A percentile compares a stretch with the other conserved stretches of the same genome.
Conservation (phyloP, 2,113 vertebrate species). For the Gnathonemus echidnorhynchus region DNA sequence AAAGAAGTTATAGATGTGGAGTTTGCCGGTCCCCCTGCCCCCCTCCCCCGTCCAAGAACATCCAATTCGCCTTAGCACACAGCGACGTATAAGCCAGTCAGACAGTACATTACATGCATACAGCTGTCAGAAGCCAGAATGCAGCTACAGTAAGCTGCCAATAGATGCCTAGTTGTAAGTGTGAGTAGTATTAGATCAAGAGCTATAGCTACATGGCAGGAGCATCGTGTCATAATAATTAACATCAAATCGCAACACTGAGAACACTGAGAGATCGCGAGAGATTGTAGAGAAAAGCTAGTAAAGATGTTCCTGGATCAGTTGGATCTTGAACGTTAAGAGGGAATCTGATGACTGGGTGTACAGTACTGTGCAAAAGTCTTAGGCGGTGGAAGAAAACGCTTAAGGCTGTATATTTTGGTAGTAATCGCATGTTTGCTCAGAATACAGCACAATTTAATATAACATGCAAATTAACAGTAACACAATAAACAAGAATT, state of each 20-base stretch:
- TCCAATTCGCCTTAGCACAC: background rate
- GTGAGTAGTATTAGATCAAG: background rate
- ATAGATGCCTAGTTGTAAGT: background rate
- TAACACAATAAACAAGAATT: too few species aligned
- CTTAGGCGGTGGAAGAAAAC: too few species aligned
- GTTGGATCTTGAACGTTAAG: background rate
- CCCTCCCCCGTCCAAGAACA: background rate
- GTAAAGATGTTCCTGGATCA: background rate
- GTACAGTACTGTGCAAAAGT: background rate
- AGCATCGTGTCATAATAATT: background rate
- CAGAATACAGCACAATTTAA: too few species aligned
- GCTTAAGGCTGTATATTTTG: too few species aligned
- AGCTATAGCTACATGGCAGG: background rate
- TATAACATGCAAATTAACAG: too few species aligned
- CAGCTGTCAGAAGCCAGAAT: background rate
- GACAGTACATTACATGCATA: background rate
- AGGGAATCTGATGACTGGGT: background rate
- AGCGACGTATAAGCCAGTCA: background rate
- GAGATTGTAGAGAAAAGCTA: background rate
- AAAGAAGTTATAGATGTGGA: background rate
- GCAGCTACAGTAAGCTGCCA: background rate
- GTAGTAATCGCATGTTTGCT: too few species aligned
- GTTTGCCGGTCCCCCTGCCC: background rate
- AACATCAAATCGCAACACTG: background rate
- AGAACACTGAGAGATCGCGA: background rate